Evolutionary conservation across 2,797 vertebrate species (phyloP).

Genomic region (Phataginus tetradactyla): DNA sequence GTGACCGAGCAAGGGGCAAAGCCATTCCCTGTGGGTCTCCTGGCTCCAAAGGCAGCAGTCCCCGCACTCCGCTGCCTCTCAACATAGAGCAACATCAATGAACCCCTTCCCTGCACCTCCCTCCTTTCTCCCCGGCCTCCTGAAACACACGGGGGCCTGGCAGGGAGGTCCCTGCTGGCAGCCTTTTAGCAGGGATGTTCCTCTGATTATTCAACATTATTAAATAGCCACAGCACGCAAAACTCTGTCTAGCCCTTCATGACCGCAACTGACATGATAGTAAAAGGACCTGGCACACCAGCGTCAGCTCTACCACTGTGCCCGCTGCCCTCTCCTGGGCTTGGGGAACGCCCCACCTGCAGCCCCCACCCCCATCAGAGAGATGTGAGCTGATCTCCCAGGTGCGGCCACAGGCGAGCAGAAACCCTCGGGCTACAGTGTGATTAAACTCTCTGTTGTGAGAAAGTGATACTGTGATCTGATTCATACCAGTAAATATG

Average conservation of each 20-base stretch:
- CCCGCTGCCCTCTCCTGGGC: not conserved
- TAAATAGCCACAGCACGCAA: not conserved
- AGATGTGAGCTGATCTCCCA: not conserved
- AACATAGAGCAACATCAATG: fast-evolving
- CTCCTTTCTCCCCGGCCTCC: not conserved
- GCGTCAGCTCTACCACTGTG: not conserved
- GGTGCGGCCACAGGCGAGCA: not conserved
- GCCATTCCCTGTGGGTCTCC: not conserved
- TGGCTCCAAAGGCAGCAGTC: not conserved
- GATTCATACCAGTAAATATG: slow-evolving; percentile 90
- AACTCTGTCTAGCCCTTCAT: not conserved
- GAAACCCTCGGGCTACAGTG: not conserved
- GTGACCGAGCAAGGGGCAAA: not conserved
- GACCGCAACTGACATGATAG: not conserved
- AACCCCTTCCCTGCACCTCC: not conserved
- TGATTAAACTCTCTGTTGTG: slow-evolving; percentile 80
- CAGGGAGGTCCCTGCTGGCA: not conserved
- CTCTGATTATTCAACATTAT: not conserved
- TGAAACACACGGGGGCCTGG: not conserved
- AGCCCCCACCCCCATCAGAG: fast-evolving
- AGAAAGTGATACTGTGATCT: slow-evolving; percentile 82
- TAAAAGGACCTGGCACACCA: not conserved
- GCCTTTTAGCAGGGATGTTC: not conserved
- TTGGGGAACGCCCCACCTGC: not conserved
- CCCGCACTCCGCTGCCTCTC: not conserved